Percentiles rank a stretch among this genome's conserved stretches.
Evolutionary conservation across 1,140 invertebrate species (phyloP).

Genomic region (Diorhabda carinulata): DNA sequence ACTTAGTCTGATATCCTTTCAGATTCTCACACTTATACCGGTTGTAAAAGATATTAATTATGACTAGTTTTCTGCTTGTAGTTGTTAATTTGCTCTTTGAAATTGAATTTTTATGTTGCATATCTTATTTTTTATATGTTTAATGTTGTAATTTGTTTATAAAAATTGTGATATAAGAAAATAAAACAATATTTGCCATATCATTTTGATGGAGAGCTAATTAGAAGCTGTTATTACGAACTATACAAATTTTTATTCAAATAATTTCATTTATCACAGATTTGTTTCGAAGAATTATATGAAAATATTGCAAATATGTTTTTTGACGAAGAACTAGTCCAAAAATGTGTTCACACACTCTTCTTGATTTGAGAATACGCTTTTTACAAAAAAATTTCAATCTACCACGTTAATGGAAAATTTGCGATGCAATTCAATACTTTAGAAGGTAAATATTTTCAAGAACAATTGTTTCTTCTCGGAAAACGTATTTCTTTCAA

Average conservation of each 20-base stretch:
- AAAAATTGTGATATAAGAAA: neutral
- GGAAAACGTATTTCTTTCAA: neutral
- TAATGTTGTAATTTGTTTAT: neutral
- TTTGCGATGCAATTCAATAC: too few species aligned
- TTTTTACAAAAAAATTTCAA: too few species aligned
- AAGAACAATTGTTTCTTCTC: neutral
- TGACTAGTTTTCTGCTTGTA: neutral
- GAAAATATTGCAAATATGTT: neutral
- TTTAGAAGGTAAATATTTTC: neutral
- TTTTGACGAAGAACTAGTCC: neutral
- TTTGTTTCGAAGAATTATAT: neutral
- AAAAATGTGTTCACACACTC: neutral
- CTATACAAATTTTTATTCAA: neutral
- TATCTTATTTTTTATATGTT: neutral
- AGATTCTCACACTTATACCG: too few species aligned
- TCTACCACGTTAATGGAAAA: too few species aligned
- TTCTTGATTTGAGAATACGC: neutral
- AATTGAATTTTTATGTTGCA: neutral
- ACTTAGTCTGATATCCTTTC: neutral
- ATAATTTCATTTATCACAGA: neutral
- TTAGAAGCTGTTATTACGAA: neutral
- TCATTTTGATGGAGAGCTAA: neutral
- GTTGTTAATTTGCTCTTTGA: neutral
- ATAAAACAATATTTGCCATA: slow-evolving; percentile 3
- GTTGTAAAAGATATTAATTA: too few species aligned